Evolutionary conservation across 2,888 invertebrate species (phyloP), one percentile per base, ranked within the genome.

Genomic region (Erebia epiphron): DNA sequence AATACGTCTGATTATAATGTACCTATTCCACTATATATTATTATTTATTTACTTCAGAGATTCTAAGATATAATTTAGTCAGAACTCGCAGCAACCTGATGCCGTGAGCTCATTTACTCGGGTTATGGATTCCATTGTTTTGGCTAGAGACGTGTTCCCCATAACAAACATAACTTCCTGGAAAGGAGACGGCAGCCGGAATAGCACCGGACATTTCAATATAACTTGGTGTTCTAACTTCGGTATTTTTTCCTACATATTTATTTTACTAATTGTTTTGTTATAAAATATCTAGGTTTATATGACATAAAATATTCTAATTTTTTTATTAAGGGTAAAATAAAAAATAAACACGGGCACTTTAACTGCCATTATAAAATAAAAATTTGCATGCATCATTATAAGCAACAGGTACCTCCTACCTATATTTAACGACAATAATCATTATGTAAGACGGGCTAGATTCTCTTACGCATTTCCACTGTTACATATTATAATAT

Each of bases 51-150:
- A 7, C 2, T 35, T 58, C 35, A 5, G 9, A 14, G 7, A n/a
- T 58, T 58, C 57, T n/a, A 14, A 14, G 57, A 50, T 18, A 46
- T 65, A 65, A 64, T 46, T 50, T 63, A 60, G 58, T 56, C 68
- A 13, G 49, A 65, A 60, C 54, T 54, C 26, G 21, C 52, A 75
- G 75, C 76, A 76, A 78, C 82, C 80, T 76, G 76, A 78, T 77
- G 74, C 67, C 70, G n/a, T 35, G 61, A 58, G 73, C 64, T 70
- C 69, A 73, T 73, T 71, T 74, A 66, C 65, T 60, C 64, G 62
- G 69, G 71, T 72, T 78, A 76, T 78, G 72, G 76, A 79, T 76
- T 76, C 79, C 74, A 80, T 81, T 82, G 82, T 82, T 80, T 79
- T 75, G 75, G 72, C 72, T 72, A 62, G 69, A 68, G 74, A 82